phyloP scores from a whole-genome alignment of 2,888 invertebrate genomes.

The Encarsia formosa region DNA sequence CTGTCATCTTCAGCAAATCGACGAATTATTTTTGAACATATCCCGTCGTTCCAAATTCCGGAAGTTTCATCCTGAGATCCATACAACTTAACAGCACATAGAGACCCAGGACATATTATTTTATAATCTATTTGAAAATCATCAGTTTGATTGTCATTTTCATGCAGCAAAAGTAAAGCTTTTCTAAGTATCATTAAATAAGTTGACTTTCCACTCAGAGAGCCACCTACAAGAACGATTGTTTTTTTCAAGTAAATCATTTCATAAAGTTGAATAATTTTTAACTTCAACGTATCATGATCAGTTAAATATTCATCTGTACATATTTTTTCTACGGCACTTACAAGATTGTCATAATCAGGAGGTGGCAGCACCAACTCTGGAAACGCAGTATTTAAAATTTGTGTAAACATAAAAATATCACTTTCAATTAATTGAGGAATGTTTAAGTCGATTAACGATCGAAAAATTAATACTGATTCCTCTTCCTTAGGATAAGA shows the following conservation, averaged over 20 bases:
- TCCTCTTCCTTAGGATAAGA: conserved; percentile 56
- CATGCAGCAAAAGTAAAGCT: conserved; percentile 49
- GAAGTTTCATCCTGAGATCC: conserved; percentile 57
- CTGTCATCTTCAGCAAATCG: conserved; percentile 50
- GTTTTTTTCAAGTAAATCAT: conserved; percentile 57
- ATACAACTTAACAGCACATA: conserved; percentile 57
- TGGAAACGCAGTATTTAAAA: conserved; percentile 59
- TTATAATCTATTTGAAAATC: conserved; percentile 45
- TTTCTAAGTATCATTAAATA: conserved; percentile 52
- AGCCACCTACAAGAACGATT: conserved; percentile 56
- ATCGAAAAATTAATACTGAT: conserved; percentile 55
- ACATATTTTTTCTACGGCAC: conserved; percentile 50
- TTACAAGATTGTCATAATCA: conserved; percentile 52
- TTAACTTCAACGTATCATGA: conserved; percentile 53
- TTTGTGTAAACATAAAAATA: conserved; percentile 52
- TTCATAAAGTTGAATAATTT: conserved; percentile 60
- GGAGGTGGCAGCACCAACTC: conserved; percentile 49
- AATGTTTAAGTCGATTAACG: conserved; percentile 58
- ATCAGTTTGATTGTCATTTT: conserved; percentile 32
- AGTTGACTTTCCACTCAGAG: conserved; percentile 56
- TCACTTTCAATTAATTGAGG: conserved; percentile 58
- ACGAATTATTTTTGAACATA: conserved; percentile 52
- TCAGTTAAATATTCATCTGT: conserved; percentile 50
- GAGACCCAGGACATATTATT: conserved; percentile 58
- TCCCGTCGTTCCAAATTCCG: conserved; percentile 56